These are phyloP conservation scores for Gymnopithys bicolor DNA, from an alignment of 2,797 vertebrate genomes.

Conservation along the genomic window DNA sequence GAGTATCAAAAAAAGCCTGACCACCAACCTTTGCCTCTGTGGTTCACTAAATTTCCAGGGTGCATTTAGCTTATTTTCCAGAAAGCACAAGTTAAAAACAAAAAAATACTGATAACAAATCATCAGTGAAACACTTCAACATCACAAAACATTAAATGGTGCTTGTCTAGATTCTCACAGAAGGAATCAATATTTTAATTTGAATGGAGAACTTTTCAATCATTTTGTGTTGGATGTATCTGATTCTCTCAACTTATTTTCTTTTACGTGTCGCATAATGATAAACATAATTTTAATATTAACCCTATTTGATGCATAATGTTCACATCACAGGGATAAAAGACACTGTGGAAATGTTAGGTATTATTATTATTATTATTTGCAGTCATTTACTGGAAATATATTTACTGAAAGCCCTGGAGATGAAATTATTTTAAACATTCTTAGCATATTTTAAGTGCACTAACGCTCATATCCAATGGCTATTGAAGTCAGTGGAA, in stretches of 20 bases:
- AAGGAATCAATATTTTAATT: not conserved
- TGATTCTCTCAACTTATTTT: not conserved
- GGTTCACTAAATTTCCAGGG: not conserved
- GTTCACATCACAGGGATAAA: not conserved
- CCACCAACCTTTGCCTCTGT: not conserved
- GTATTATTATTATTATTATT: constrained; percentile 3
- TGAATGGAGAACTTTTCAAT: not conserved
- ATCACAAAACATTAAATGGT: not conserved
- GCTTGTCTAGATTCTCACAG: constrained; percentile 4
- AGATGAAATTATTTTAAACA: constrained; percentile 20
- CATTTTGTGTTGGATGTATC: not conserved
- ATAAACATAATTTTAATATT: not conserved
- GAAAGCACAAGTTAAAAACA: not conserved
- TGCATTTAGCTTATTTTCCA: not conserved
- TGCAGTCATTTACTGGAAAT: not conserved
- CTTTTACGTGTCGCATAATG: not conserved
- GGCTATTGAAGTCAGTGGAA: constrained; percentile 2
- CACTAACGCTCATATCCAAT: not conserved
- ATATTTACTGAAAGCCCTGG: not conserved
- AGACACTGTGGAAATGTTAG: not conserved
- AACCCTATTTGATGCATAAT: not conserved
- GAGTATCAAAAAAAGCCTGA: not conserved
- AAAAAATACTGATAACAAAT: not conserved
- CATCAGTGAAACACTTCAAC: not conserved
- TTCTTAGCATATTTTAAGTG: constrained; percentile 1